Evolutionary conservation across 2,888 invertebrate genomes (phyloP), one percentile per base, ranked within the genome.

Genomic region (Hirtodrosophila confusa): DNA sequence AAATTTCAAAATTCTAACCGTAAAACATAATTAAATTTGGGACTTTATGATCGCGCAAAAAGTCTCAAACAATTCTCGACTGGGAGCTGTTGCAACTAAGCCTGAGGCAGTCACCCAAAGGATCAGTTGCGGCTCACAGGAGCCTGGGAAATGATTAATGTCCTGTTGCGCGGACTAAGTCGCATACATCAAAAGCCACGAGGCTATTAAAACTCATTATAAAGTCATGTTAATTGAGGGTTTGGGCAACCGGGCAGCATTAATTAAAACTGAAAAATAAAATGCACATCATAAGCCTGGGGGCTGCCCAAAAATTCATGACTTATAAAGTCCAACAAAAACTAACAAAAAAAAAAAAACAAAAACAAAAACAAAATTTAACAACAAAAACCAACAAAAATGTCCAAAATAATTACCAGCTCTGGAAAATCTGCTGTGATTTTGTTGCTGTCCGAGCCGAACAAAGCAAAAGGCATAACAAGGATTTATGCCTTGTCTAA

Each of bases 401-500:
- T 66, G 66, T 62, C 61, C 56, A 47, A 73, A 73, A 73, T 74
- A 73, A 75, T 80, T 68, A 56, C 58, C 44, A 56, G 58, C 49
- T 43, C 40, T 57, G 35, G 12, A 48, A 68, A 66, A 53, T 53
- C 60, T 37, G 62, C 43, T 40, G 63, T 62, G 78, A 74, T 79
- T 77, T 67, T 57, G 43, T 31, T 54, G 37, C 53, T 60, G 39
- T 62, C 33, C 49, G 11, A 36, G 51, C 23, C 40, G 33, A 29
- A 44, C 40, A 40, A 40, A 44, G 17, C 6, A 61, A 56, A 54
- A 41, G 55, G 56, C 70, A 83, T 77, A 84, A 84, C 78, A 80
- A 86, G 84, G 80, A 84, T 86, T 84, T 84, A 86, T 86, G 78
- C 64, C 68, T 64, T 50, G 71, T 54, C 71, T 61, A 62, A 72